A percentile compares a stretch with the other conserved stretches of the same genome.
Evolutionary conservation across 2,797 vertebrate species (phyloP).

Genomic region (Liasis olivaceus): DNA sequence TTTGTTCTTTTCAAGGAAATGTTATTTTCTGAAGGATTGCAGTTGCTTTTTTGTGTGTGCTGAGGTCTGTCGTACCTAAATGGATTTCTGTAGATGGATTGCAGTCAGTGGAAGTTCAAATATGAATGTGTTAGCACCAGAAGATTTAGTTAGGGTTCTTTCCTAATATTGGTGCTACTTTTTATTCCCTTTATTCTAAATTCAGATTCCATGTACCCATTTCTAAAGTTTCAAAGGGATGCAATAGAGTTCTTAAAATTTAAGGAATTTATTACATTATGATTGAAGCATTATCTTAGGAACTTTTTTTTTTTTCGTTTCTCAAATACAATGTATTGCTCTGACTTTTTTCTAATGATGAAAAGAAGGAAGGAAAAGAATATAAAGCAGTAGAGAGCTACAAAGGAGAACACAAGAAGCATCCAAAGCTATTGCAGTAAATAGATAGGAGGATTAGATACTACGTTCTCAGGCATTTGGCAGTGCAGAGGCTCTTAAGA

Average conservation of each 20-base stretch:
- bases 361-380: slow-evolving; percentile 27
- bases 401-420: background rate
- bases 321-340: background rate
- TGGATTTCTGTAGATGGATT: background rate
- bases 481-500: slow-evolving; percentile 40
- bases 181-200: background rate
- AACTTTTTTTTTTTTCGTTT: background rate
- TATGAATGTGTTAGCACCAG: background rate
- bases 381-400: background rate
- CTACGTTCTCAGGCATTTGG: slow-evolving; percentile 25
- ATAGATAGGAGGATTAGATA: slow-evolving; percentile 17
- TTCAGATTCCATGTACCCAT: background rate
- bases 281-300: background rate
- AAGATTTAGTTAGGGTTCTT: background rate
- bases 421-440: background rate
- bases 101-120: background rate
- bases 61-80: background rate
- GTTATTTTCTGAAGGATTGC: background rate
- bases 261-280: background rate
- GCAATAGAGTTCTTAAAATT: background rate
- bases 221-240: background rate
- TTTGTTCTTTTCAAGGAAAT: background rate
- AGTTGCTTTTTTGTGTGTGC: background rate
- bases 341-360: fast-evolving
- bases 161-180: background rate